Evolutionary conservation across 2,113 vertebrate genomes (phyloP).

Genomic region (cat (Felis catus)): DNA sequence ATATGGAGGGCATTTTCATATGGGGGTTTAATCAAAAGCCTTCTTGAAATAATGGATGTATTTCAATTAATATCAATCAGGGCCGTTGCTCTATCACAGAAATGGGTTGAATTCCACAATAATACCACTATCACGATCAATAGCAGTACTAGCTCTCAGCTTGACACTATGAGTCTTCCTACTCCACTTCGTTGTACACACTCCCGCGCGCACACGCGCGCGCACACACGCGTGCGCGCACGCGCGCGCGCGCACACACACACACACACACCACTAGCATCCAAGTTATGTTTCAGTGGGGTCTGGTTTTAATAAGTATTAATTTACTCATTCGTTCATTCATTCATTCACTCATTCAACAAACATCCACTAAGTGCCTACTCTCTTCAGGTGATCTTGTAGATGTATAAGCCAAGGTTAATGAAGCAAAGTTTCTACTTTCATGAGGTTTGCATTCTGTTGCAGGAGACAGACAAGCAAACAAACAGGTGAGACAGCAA

Average conservation of each 20-base stretch:
- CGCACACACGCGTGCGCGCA: no score
- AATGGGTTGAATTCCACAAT: neutral
- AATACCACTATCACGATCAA: neutral
- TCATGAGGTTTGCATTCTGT: neutral
- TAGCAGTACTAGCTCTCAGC: neutral
- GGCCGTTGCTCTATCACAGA: neutral
- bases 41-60: conserved; percentile 12
- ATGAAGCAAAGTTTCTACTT: neutral
- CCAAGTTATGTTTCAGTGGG: neutral
- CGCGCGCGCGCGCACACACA: neutral
- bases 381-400: neutral
- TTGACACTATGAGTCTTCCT: neutral
- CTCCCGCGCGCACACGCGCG: neutral
- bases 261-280: neutral
- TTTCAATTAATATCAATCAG: neutral
- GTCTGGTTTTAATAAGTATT: neutral
- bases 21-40: neutral
- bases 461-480: neutral
- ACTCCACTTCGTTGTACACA: neutral
- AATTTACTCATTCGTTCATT: neutral
- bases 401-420: neutral
- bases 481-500: neutral
- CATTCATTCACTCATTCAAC: neutral
- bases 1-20: neutral
- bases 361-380: neutral